Conservation (phyloP, 1,140 invertebrate species). For the Sitodiplosis mosellana region DNA sequence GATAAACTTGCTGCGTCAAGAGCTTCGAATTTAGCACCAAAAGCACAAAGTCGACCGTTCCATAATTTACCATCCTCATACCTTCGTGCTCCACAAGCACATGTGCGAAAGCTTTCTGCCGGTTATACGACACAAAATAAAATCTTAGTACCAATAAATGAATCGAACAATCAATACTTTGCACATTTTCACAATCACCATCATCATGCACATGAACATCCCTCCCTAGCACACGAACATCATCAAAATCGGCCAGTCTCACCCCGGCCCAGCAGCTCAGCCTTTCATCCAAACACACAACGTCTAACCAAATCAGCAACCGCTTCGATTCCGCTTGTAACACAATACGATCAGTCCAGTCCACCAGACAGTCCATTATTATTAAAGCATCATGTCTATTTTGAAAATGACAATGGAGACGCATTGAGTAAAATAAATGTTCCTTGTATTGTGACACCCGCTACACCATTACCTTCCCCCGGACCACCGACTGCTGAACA, state of each 20-base stretch:
- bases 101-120: constrained; percentile 22
- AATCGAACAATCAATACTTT: constrained; percentile 12
- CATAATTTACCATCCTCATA: constrained; percentile 30
- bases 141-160: constrained; percentile 24
- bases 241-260: not conserved
- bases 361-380: constrained; percentile 14
- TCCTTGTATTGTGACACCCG: constrained; percentile 22
- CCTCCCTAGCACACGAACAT: constrained; percentile 4
- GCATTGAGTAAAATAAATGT: constrained; percentile 8
- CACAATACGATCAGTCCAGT: constrained; percentile 16
- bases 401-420: not conserved
- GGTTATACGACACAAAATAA: constrained; percentile 23
- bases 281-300: not conserved
- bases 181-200: constrained; percentile 8
- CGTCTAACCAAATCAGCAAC: constrained; percentile 24
- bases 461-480: constrained; percentile 24
- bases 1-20: constrained; percentile 18
- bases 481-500: constrained; percentile 17
- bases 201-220: constrained; percentile 8
- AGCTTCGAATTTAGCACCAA: constrained; percentile 8
- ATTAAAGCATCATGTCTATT: not conserved
- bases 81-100: constrained; percentile 18
- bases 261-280: not conserved
- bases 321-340: constrained; percentile 18
- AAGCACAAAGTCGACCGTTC: constrained; percentile 30